Percentiles rank a stretch among this genome's conserved stretches.
Evolutionary conservation across 2,888 invertebrate species (phyloP).

Genomic region (Cabera pusaria): DNA sequence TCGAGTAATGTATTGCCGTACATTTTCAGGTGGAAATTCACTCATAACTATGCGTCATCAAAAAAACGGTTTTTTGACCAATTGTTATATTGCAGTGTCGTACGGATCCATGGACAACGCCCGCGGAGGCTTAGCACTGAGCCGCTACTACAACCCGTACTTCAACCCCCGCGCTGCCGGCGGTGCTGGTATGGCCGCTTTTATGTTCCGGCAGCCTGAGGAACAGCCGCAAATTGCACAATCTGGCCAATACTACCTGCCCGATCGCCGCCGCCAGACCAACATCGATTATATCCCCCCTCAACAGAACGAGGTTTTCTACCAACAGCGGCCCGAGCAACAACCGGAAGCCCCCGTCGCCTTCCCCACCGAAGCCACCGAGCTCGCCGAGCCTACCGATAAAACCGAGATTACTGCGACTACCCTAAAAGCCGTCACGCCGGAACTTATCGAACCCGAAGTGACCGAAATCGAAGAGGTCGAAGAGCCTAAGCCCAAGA

Average conservation of each 20-base stretch:
- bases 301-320: constrained; percentile 55
- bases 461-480: constrained; percentile 64
- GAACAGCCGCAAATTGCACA: constrained; percentile 38
- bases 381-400: constrained; percentile 60
- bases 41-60: too few relatives aligned
- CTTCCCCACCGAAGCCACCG: constrained; percentile 51
- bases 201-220: constrained; percentile 65
- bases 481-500: constrained; percentile 58
- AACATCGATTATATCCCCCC: constrained; percentile 59
- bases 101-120: constrained; percentile 63
- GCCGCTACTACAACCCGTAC: constrained; percentile 74
- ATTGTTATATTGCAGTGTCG: constrained; percentile 52
- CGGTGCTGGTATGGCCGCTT: constrained; percentile 67
- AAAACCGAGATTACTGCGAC: constrained; percentile 56
- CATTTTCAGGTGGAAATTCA: too few relatives aligned
- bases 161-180: constrained; percentile 56
- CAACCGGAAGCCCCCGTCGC: constrained; percentile 51
- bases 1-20: too few relatives aligned
- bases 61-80: too few relatives aligned
- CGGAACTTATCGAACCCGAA: constrained; percentile 61
- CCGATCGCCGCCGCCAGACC: constrained; percentile 69
- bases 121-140: constrained; percentile 70
- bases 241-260: constrained; percentile 65
- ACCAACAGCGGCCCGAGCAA: constrained; percentile 67
- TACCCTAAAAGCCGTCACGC: constrained; percentile 50